These are phyloP conservation scores for Arctopsyche grandis DNA, from an alignment of 1,140 invertebrate species.

Conservation along the genomic window DNA sequence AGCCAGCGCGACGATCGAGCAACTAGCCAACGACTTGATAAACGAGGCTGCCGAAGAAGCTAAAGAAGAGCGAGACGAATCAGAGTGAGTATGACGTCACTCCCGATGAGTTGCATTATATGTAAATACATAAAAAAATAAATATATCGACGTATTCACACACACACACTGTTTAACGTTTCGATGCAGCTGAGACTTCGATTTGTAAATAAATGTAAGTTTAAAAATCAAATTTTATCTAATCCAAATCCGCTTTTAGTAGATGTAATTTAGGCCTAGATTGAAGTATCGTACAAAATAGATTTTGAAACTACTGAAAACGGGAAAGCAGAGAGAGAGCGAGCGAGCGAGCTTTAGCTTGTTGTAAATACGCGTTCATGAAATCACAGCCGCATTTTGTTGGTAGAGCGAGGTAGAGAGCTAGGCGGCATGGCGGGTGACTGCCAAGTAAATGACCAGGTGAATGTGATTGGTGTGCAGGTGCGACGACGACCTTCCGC, in stretches of 20 bases:
- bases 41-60: slow-evolving; percentile 42
- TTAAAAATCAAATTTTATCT: slow-evolving; percentile 40
- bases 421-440: background rate
- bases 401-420: slow-evolving; percentile 22
- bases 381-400: slow-evolving; percentile 51
- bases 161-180: slow-evolving; percentile 45
- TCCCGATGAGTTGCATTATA: background rate
- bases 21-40: slow-evolving; percentile 48
- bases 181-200: slow-evolving; percentile 55
- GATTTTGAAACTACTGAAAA: background rate
- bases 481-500: slow-evolving; percentile 57
- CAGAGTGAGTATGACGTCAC: slow-evolving; percentile 53
- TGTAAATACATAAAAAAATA: slow-evolving; percentile 8
- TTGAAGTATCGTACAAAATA: no score
- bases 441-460: background rate
- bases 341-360: slow-evolving; percentile 13
- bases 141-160: slow-evolving; percentile 14
- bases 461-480: slow-evolving; percentile 18
- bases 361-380: slow-evolving; percentile 49
- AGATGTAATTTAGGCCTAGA: slow-evolving; percentile 44
- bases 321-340: background rate
- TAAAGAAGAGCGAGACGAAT: slow-evolving; percentile 37
- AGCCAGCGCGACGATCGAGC: slow-evolving; percentile 43
- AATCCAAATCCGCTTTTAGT: slow-evolving; percentile 34
- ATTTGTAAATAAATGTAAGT: slow-evolving; percentile 50